Evolutionary conservation across 2,888 invertebrate genomes (phyloP).

Genomic region (Willowsia nigromaculata): DNA sequence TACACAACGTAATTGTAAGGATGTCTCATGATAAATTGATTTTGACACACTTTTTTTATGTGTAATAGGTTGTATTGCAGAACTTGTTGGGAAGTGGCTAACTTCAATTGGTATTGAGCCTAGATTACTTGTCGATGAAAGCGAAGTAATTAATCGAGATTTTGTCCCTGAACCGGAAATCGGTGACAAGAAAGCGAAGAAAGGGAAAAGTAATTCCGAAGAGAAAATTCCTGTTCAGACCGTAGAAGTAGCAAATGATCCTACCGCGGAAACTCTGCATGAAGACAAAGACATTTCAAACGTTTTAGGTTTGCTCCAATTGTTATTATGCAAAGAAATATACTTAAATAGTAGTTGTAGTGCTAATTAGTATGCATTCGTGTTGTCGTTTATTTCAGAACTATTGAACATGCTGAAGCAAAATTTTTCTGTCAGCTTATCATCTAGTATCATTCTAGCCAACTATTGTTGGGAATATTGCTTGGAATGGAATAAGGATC

Average conservation of each 20-base stretch:
- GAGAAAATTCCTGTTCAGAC: not conserved
- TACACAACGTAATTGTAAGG: not conserved
- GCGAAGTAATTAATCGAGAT: constrained; percentile 57
- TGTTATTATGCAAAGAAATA: too few relatives aligned
- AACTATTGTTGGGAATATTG: constrained; percentile 96
- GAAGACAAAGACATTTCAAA: constrained; percentile 60
- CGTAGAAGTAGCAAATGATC: not conserved
- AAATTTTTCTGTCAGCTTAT: constrained; percentile 94
- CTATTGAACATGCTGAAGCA: constrained; percentile 78
- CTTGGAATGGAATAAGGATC: constrained; percentile 90
- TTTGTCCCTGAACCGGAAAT: constrained; percentile 46
- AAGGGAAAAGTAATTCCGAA: not conserved
- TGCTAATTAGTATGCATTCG: too few relatives aligned
- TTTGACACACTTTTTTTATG: too few relatives aligned
- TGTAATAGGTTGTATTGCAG: constrained; percentile 90
- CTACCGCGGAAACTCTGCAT: constrained; percentile 71
- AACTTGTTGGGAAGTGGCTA: constrained; percentile 93
- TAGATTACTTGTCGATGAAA: constrained; percentile 80
- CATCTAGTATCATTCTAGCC: constrained; percentile 88
- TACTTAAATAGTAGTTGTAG: too few relatives aligned
- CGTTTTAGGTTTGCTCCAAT: constrained; percentile 64
- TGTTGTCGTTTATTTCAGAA: constrained; percentile 70
- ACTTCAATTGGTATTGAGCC: constrained; percentile 88
- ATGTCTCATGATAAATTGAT: not conserved
- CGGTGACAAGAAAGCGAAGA: constrained; percentile 52